A percentile compares a stretch with the other conserved stretches of the same genome.
Conservation (phyloP, 2,888 invertebrate species). For the Chrysolina oricalcia region DNA sequence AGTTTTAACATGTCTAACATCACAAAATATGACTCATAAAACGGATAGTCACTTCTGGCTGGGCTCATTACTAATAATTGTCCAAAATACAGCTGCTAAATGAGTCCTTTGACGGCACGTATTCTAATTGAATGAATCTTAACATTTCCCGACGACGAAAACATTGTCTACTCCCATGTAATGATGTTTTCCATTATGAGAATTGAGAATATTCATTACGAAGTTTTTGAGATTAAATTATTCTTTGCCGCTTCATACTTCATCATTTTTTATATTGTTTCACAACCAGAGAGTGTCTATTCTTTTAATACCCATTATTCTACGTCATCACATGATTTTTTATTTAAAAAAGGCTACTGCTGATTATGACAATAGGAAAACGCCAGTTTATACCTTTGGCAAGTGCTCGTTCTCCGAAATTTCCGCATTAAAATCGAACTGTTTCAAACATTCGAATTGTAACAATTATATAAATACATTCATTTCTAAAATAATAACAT, state of each 20-base stretch:
- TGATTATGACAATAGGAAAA: no score
- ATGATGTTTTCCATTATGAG: neutral
- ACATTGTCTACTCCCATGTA: neutral
- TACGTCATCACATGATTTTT: no score
- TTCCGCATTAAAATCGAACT: no score
- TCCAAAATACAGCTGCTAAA: conserved; percentile 67
- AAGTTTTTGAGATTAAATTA: neutral
- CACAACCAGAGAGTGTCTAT: no score
- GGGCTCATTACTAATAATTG: conserved; percentile 59
- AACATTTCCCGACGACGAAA: conserved; percentile 15
- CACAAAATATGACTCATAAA: conserved; percentile 32
- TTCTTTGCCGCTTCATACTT: neutral
- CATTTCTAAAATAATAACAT: no score
- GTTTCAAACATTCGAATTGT: no score
- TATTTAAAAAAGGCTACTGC: no score
- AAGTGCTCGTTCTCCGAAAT: no score
- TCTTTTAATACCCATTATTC: no score
- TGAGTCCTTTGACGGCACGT: conserved; percentile 67
- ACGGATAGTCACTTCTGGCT: conserved; percentile 32
- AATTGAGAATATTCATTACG: neutral
- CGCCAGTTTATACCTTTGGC: no score
- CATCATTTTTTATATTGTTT: no score
- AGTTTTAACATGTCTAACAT: conserved; percentile 23
- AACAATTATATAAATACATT: no score
- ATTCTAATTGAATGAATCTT: conserved; percentile 19